Conservation (phyloP, 2,888 invertebrate species). For the Parascotia fuliginaria region DNA sequence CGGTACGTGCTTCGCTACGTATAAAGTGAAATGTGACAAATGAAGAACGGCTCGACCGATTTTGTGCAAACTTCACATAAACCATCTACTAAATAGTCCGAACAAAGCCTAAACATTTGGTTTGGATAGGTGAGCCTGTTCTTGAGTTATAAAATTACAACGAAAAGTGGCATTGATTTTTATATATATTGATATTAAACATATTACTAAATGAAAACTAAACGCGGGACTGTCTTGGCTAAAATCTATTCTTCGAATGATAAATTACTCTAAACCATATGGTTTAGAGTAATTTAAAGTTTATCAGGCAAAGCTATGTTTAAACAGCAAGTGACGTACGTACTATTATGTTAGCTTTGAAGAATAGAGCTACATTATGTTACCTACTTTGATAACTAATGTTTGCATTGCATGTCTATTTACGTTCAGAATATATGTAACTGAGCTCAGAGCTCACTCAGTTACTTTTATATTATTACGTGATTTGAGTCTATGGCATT, state of each 20-base stretch:
- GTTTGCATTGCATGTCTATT: slow-evolving; percentile 38
- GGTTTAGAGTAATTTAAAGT: too few species aligned
- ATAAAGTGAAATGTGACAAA: too few species aligned
- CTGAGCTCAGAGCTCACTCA: slow-evolving; percentile 14
- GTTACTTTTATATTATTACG: slow-evolving; percentile 22
- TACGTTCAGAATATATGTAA: slow-evolving; percentile 19
- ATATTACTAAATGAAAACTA: neutral
- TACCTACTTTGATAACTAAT: slow-evolving; percentile 21
- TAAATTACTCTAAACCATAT: slow-evolving; percentile 23
- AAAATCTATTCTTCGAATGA: slow-evolving; percentile 18
- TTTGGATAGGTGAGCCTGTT: too few species aligned
- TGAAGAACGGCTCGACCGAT: too few species aligned
- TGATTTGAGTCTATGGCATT: slow-evolving; percentile 2
- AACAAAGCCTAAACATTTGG: too few species aligned
- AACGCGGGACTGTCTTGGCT: neutral
- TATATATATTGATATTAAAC: too few species aligned
- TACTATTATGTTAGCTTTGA: slow-evolving; percentile 1
- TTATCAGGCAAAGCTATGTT: slow-evolving; percentile 23
- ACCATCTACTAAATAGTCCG: too few species aligned
- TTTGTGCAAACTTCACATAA: too few species aligned
- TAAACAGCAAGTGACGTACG: slow-evolving; percentile 20
- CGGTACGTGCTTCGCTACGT: too few species aligned
- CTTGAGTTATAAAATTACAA: too few species aligned
- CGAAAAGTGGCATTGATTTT: too few species aligned
- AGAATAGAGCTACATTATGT: slow-evolving; percentile 14